A percentile compares a stretch with the other conserved stretches of the same genome.
Evolutionary conservation across 2,888 invertebrate species (phyloP).

Genomic region (Cyaniris semiargus): DNA sequence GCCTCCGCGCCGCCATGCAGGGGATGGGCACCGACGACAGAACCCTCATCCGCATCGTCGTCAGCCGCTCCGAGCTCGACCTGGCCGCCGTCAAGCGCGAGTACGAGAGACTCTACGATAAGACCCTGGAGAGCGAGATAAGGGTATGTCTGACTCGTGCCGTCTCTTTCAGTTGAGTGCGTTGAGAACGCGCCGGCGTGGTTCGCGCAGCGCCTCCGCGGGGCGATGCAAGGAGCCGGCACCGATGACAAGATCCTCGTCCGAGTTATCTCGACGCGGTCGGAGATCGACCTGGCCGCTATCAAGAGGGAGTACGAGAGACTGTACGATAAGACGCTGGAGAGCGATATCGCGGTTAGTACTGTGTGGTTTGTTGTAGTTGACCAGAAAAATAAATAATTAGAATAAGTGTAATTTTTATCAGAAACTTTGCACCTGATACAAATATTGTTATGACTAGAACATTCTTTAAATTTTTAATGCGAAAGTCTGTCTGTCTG

Average conservation of each 20-base stretch:
- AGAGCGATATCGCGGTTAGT: slow-evolving; percentile 82
- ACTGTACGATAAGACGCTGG: slow-evolving; percentile 84
- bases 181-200: slow-evolving; percentile 85
- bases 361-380: neutral
- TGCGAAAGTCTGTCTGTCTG: too few species aligned
- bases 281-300: slow-evolving; percentile 84
- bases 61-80: slow-evolving; percentile 85
- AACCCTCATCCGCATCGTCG: slow-evolving; percentile 85
- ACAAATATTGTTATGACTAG: too few species aligned
- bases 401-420: neutral
- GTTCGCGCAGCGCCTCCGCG: slow-evolving; percentile 84
- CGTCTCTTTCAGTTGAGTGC: slow-evolving; percentile 82
- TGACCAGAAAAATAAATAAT: neutral
- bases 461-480: too few species aligned
- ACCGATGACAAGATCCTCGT: slow-evolving; percentile 86
- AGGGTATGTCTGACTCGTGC: slow-evolving; percentile 67
- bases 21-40: slow-evolving; percentile 87
- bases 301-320: slow-evolving; percentile 86
- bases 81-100: slow-evolving; percentile 85
- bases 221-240: slow-evolving; percentile 84
- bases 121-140: slow-evolving; percentile 83
- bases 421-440: neutral
- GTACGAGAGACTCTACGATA: slow-evolving; percentile 85
- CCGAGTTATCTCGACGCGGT: slow-evolving; percentile 83
- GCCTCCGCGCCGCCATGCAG: slow-evolving; percentile 83